These are phyloP conservation scores for Melanostoma mellinum DNA, from an alignment of 2,888 invertebrate species.

Conservation along the genomic window DNA sequence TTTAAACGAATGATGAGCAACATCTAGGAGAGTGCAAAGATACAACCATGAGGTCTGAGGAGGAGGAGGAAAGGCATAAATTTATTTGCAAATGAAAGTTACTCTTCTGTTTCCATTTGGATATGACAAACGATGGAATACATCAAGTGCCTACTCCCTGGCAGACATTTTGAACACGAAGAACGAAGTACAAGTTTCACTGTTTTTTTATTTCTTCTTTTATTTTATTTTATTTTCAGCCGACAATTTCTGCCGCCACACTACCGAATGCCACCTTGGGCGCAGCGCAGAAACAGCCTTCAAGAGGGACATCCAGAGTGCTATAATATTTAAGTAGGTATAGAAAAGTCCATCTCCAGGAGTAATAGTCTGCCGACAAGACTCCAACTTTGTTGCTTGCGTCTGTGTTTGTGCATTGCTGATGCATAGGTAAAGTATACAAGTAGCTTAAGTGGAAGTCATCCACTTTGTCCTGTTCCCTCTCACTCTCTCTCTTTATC, in stretches of 20 bases:
- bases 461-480: conserved; percentile 25
- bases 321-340: conserved; percentile 51
- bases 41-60: background rate
- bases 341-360: conserved; percentile 42
- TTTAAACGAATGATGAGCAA: conserved; percentile 17
- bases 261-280: background rate
- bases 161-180: conserved; percentile 34
- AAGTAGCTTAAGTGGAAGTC: conserved; percentile 51
- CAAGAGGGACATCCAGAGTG: conserved; percentile 2
- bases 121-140: conserved; percentile 60
- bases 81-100: conserved; percentile 27
- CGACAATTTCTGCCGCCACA: too few species aligned
- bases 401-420: background rate
- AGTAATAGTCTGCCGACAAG: conserved; percentile 45
- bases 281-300: conserved; percentile 6
- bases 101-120: conserved; percentile 41
- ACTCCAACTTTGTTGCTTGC: conserved; percentile 23
- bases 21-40: conserved; percentile 4
- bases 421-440: conserved; percentile 3
- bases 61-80: conserved; percentile 3
- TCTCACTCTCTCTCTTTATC: background rate
- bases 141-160: conserved; percentile 51
- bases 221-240: too few species aligned
- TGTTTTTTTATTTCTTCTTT: too few species aligned
- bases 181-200: conserved; percentile 51